These are phyloP conservation scores for Holacanthus passer DNA, from an alignment of 2,113 vertebrate species.

Conservation along the genomic window DNA sequence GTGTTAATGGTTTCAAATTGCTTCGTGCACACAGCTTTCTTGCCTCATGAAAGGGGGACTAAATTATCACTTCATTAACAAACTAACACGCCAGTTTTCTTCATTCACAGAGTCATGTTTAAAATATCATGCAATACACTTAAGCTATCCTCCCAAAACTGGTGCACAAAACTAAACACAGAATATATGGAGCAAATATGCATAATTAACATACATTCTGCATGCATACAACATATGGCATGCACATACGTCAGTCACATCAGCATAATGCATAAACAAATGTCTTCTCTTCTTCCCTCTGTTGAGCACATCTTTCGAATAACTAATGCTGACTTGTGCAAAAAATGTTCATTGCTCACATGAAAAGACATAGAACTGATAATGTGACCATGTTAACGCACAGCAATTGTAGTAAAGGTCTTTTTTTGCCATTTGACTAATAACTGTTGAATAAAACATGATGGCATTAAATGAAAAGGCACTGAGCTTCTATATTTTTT, in stretches of 20 bases:
- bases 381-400: no score
- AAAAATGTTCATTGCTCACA: background rate
- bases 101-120: no score
- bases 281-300: background rate
- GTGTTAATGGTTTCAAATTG: constrained; percentile 4
- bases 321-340: background rate
- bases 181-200: constrained; percentile 38
- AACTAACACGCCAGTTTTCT: no score
- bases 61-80: background rate
- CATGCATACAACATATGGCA: constrained; percentile 44
- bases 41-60: background rate
- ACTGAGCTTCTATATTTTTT: no score
- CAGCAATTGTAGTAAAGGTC: no score
- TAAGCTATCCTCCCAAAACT: constrained; percentile 8
- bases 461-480: no score
- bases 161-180: constrained; percentile 1
- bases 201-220: constrained; percentile 56
- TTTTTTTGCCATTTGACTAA: no score
- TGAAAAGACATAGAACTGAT: no score
- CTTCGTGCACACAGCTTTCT: background rate
- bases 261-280: constrained; percentile 34
- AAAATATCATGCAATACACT: constrained; percentile 1
- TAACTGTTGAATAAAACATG: no score
- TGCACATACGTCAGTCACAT: background rate
- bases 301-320: background rate